Conservation (phyloP, 2,888 invertebrate species). For the Epirrhoe tristata region DNA sequence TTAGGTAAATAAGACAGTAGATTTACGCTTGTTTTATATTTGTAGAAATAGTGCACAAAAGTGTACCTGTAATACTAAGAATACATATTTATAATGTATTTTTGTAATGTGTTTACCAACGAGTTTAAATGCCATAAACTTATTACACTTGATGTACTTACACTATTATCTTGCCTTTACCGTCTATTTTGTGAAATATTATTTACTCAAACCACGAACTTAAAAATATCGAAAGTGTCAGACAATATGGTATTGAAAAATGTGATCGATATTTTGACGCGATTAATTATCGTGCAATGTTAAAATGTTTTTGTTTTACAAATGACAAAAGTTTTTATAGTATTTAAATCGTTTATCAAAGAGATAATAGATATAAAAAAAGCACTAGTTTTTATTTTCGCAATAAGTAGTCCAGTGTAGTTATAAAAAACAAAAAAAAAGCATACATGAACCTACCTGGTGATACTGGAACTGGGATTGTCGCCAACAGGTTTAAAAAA, state of each 20-base stretch:
- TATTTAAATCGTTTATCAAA: background rate
- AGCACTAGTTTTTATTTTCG: background rate
- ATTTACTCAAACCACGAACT: no score
- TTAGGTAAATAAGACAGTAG: constrained; percentile 1
- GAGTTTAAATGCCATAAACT: background rate
- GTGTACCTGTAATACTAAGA: constrained; percentile 9
- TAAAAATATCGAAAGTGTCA: no score
- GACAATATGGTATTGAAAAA: no score
- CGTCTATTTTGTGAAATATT: background rate
- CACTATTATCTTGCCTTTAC: background rate
- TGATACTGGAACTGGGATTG: background rate
- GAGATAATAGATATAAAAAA: background rate
- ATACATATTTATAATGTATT: constrained; percentile 3
- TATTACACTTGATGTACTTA: constrained; percentile 1
- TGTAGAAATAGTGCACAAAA: constrained; percentile 14
- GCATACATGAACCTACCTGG: background rate
- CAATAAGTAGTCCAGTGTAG: background rate
- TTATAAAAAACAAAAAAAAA: background rate
- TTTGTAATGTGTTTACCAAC: constrained; percentile 10
- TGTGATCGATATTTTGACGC: no score
- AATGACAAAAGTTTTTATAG: no score
- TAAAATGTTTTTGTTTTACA: no score
- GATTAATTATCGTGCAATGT: no score
- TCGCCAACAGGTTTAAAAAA: background rate
- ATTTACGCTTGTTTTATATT: constrained; percentile 3